Percentiles rank a stretch among this genome's conserved stretches.
Conservation (phyloP, 2,888 invertebrate genomes). For the Ramazzottius varieornatus region DNA sequence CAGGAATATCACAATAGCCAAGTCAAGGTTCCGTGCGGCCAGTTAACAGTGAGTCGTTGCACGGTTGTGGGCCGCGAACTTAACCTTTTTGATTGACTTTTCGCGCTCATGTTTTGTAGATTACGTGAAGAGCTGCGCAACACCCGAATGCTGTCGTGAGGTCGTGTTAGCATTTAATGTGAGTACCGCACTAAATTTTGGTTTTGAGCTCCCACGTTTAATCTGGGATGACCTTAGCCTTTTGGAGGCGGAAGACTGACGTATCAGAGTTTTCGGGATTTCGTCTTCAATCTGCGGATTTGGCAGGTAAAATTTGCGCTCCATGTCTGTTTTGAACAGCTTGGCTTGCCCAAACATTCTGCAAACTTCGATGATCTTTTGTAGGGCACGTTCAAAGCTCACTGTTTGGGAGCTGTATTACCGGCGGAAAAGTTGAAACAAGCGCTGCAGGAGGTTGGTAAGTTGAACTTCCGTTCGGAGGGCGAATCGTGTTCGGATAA, state of each 20-base stretch:
- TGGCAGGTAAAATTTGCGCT: constrained; percentile 41
- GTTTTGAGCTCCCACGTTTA: background rate
- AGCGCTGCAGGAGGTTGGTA: constrained; percentile 51
- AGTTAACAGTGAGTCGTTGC: too few relatives aligned
- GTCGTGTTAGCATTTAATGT: constrained; percentile 65
- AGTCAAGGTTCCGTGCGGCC: too few relatives aligned
- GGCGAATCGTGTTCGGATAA: background rate
- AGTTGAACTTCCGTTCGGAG: constrained; percentile 13
- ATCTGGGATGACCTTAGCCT: too few relatives aligned
- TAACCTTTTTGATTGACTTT: too few relatives aligned
- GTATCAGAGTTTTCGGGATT: constrained; percentile 58
- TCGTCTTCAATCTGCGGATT: constrained; percentile 64
- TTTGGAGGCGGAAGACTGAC: constrained; percentile 51
- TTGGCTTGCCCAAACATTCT: background rate
- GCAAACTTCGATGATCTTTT: background rate
- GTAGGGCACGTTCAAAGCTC: background rate
- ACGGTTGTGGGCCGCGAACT: too few relatives aligned
- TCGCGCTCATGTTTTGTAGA: too few relatives aligned
- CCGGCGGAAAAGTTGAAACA: constrained; percentile 58
- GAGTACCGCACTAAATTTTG: too few relatives aligned
- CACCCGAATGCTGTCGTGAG: constrained; percentile 66
- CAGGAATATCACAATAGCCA: too few relatives aligned
- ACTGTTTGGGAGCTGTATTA: constrained; percentile 25
- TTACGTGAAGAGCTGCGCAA: constrained; percentile 75
- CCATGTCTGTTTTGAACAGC: too few relatives aligned